Evolutionary conservation across 2,888 invertebrate genomes (phyloP), one percentile per base, ranked within the genome.

Genomic region (Yponomeuta cagnagella): DNA sequence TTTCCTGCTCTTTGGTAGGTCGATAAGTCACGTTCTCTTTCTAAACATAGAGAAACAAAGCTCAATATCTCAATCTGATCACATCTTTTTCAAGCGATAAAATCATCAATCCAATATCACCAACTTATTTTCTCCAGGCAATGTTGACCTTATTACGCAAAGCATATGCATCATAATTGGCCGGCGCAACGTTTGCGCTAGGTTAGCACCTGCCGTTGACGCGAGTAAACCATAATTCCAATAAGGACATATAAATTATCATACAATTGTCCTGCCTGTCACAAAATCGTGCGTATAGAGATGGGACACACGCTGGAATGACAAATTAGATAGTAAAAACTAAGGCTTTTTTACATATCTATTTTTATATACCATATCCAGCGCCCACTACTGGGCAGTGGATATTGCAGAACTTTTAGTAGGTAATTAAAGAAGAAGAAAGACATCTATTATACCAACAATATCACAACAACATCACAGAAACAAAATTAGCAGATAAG

Each of bases 161-260:
- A 6, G 30, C 65, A 31, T 10, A 65, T 23, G 65, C 10, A 10
- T 65, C 30, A 65, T 31, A 12, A 12, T 65, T 65, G 10, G 12
- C 10, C 33, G 31, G 9, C 12, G 23, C 30, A 23, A 6, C 31
- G 65, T 31, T 31, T 12, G 23, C 6, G 2, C 12, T 65, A 65
- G 12, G 30, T 65, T 65, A 23, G 65, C 65, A 65, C 33, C 10
- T 33, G 12, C 23, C 2, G 52, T 30, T 90, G 89, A 89, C 90
- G 90, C 85, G 75, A 76, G 78, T 75, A 77, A 74, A 72, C 90
- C 89, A 89, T 90, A 88, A 83, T 80, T 80, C 80, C 84, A 76
- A 81, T 85, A 86, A 89, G 84, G 89, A 89, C 79, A 75, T 76
- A 79, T 76, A 76, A 79, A 90, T 90, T 91, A 91, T 86, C 90